Evolutionary conservation across 2,888 invertebrate species (phyloP).

Genomic region (Drosophila setosimentum): DNA sequence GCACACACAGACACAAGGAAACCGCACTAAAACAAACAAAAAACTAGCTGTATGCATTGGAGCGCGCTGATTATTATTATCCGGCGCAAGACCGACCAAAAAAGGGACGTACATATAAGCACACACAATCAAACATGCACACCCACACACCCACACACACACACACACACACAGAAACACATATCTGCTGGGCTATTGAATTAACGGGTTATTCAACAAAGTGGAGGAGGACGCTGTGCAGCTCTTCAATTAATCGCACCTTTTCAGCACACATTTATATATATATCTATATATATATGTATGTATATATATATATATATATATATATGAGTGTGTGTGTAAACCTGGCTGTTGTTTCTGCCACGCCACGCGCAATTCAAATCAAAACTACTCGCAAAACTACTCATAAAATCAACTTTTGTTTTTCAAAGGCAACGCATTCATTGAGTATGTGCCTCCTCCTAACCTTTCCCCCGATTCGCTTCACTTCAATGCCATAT

Average conservation of each 20-base stretch:
- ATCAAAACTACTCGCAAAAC: constrained; percentile 66
- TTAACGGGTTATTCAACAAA: constrained; percentile 49
- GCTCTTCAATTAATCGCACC: constrained; percentile 82
- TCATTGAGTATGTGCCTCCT: neutral
- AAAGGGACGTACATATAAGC: constrained; percentile 39
- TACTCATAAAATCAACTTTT: constrained; percentile 60
- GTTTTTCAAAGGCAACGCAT: constrained; percentile 38
- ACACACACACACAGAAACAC: neutral
- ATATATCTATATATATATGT: neutral
- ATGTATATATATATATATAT: neutral
- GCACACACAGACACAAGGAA: constrained; percentile 13
- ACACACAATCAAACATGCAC: neutral
- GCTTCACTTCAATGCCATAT: constrained; percentile 1
- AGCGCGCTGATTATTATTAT: constrained; percentile 69
- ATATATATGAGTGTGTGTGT: neutral
- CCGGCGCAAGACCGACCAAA: constrained; percentile 37
- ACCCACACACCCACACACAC: neutral
- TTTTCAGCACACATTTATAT: constrained; percentile 55
- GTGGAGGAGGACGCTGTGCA: constrained; percentile 31
- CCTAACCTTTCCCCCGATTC: neutral
- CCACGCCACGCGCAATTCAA: constrained; percentile 24
- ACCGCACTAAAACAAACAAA: constrained; percentile 55
- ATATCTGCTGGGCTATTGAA: constrained; percentile 51
- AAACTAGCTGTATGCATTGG: constrained; percentile 61
- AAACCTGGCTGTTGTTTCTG: neutral